phyloP scores from a whole-genome alignment of 2,113 vertebrate genomes.

The Nycticebus coucang region DNA sequence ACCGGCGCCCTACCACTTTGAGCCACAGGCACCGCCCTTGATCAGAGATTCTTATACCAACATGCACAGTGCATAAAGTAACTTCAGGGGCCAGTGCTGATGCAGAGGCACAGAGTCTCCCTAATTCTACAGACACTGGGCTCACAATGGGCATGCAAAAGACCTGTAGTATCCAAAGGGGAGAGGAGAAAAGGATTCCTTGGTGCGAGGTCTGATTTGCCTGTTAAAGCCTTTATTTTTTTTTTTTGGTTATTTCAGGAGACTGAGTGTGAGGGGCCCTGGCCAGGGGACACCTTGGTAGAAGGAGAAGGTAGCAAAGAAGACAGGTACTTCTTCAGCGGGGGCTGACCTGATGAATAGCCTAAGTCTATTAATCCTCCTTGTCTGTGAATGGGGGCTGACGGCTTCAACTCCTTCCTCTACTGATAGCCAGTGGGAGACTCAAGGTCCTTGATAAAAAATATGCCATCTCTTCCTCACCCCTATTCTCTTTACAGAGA shows the following conservation, averaged over 20 bases:
- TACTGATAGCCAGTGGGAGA: neutral
- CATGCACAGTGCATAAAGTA: neutral
- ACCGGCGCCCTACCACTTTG: no score
- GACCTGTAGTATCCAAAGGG: neutral
- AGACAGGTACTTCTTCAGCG: neutral
- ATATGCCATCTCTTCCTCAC: neutral
- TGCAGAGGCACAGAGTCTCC: neutral
- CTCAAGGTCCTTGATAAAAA: neutral
- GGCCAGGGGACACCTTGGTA: neutral
- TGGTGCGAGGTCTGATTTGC: neutral
- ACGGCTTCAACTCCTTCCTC: neutral
- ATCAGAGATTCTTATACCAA: neutral
- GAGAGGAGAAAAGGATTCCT: neutral
- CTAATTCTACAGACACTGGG: neutral
- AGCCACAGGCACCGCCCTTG: no score
- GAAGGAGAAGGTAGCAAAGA: neutral
- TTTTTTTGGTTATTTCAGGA: neutral
- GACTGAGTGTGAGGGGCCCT: no score
- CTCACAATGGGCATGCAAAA: neutral
- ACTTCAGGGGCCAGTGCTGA: neutral
- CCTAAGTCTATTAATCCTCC: neutral
- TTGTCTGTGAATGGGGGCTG: neutral
- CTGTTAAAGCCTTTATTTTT: neutral
- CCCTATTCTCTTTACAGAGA: neutral
- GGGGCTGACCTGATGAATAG: neutral